Conservation (phyloP, 2,797 vertebrate genomes). For the Sebastes kiyomatsui region DNA sequence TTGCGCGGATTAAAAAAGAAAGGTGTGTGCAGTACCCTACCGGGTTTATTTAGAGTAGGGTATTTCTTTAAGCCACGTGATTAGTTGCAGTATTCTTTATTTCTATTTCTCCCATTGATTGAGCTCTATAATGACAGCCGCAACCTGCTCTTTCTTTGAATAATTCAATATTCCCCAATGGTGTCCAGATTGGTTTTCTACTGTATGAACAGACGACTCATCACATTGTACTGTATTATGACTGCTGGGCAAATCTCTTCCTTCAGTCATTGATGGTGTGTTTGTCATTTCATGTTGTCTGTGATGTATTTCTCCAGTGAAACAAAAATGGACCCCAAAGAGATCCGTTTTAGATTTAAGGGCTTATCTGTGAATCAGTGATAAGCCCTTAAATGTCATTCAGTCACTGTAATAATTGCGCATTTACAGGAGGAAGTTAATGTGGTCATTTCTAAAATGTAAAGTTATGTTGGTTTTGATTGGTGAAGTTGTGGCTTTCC, state of each 20-base stretch:
- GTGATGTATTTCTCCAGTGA: background rate
- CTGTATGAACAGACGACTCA: background rate
- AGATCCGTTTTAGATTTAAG: background rate
- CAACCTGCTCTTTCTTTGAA: background rate
- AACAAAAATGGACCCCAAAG: background rate
- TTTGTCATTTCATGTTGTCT: background rate
- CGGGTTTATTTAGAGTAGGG: background rate
- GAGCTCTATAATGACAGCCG: background rate
- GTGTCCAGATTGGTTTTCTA: background rate
- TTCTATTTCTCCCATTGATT: background rate
- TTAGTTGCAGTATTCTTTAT: background rate
- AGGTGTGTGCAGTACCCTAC: slow-evolving; percentile 13
- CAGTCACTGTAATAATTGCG: background rate
- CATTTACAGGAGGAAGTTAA: background rate
- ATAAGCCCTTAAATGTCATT: background rate
- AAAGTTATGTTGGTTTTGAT: background rate
- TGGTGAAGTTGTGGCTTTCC: background rate
- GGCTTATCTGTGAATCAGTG: background rate
- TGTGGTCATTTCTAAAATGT: background rate
- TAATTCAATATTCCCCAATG: background rate
- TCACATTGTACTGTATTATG: background rate
- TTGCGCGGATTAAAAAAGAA: background rate
- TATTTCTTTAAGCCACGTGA: slow-evolving; percentile 24
- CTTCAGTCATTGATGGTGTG: background rate
- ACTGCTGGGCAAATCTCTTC: background rate